Evolutionary conservation across 2,113 vertebrate genomes (phyloP), one percentile per base, ranked within the genome.

Genomic region (Mirza zaza): DNA sequence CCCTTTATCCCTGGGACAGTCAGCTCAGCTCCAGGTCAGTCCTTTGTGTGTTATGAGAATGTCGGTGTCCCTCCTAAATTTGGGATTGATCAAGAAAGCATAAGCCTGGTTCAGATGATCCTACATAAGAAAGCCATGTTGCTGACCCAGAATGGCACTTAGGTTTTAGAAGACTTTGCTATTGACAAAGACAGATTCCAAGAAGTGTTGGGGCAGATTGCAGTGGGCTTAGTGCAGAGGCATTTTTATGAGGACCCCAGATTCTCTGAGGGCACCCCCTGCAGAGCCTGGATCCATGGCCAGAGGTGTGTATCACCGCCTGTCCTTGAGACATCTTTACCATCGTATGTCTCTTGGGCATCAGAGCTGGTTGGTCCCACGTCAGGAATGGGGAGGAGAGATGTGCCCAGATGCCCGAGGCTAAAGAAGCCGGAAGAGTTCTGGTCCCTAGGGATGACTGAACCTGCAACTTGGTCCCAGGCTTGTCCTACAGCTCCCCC

Each of bases 401-500:
- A 45, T 88, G 80, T 52, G 61, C 18, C 39, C n/a, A 71, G 29
- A 73, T 68, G 15, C 71, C 23, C 87, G 45, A 61, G 14, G 61
- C 12, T n/a, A 32, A 50, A 11, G 73, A 55, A 96, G 9, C 29
- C 42, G n/a, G 13, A 21, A 59, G 83, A 25, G 32, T 65, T 87
- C 80, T 42, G 42, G 67, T 76, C 34, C 65, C 57, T 6, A 3
- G 29, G 4, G 18, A 11, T 61, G 32, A 73, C n/a, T 3, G 20
- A 94, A n/a, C 76, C 59, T 4, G 2, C 23, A 68, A 5, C 5
- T 65, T 65, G n/a, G 77, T 73, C 96, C 29, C 90, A 92, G 68
- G 13, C 79, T 95, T 97, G 87, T 97, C 94, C 75, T 95, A 80
- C 90, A 93, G 75, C n/a, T 52, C 96, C 97, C 95, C 80, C 97